Base-by-base conservation (phyloP, 2,797 vertebrate species). In the Zalophus californianus region DNA sequence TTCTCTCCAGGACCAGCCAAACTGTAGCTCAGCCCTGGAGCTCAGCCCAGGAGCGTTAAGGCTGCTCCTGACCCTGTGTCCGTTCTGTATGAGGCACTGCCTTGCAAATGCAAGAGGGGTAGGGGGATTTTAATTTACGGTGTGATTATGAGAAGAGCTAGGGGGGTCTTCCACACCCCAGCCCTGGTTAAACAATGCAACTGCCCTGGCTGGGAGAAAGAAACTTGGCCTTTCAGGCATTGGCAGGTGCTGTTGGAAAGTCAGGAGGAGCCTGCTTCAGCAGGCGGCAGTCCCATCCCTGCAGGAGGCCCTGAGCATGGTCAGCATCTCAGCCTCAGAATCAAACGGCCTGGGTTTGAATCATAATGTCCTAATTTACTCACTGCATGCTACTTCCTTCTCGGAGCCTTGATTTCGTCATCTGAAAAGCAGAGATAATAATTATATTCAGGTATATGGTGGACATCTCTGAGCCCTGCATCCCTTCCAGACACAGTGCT, bases 291-390 rank as follows among this genome's bases (percentile, higher is more conserved):
- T 56, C 89, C 79, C 11, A 7, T 86, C 84, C 66, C 93, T 80
- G 86, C 93, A 72, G 93, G 94, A 91, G 75, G 83, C 64, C 27
- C 68, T 52, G 35, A 38, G 86, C 13, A 1, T 52, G 90, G 96
- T 90, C 96, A 97, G 95, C 84, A 41, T 48, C 75, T 78, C 70
- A 44, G 92, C 60, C 73, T 82, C 78, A 73, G 70, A 79, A 92
- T 75, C 96, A 79, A 0, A 56, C 84, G 44, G 91, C 54, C 41
- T 48, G 91, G 79, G 41, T 92, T 92, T 85, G 94, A 96, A 94
- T 97, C 48, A 52, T 66, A 94, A 96, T 79, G 85, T 58, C 87
- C 80, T 86, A 62, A 90, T 96, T 96, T 94, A 70, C 56, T 95
- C 90, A 62, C 85, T 87, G 44, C 56, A 38, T 80, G 86, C 93